These are phyloP conservation scores for Hipposideros armiger DNA, from an alignment of 2,113 vertebrate species.

Conservation along the genomic window DNA sequence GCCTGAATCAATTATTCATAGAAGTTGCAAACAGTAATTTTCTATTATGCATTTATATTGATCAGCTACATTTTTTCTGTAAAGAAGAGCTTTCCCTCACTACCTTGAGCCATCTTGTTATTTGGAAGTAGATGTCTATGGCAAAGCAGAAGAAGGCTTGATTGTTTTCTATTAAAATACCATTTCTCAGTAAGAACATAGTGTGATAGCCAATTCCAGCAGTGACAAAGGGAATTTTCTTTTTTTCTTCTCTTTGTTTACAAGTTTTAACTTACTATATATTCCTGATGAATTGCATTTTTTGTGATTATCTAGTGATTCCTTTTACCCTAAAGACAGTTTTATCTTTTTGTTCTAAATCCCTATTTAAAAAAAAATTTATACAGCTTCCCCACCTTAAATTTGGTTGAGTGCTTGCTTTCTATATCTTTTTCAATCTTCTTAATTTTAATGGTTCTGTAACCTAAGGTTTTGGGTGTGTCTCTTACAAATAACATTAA, in stretches of 20 bases:
- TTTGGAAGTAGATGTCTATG: not conserved
- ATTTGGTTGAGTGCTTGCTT: not conserved
- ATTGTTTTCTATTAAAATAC: not conserved
- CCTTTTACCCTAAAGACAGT: not conserved
- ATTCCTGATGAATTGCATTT: not conserved
- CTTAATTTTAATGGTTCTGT: not conserved
- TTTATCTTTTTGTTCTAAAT: constrained; percentile 9
- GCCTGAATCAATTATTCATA: not conserved
- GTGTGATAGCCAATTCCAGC: not conserved
- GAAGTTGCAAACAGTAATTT: not conserved
- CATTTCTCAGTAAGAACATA: not conserved
- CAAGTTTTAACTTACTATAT: not conserved
- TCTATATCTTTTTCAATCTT: not conserved
- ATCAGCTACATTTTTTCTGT: not conserved
- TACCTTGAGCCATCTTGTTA: not conserved
- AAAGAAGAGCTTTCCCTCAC: not conserved
- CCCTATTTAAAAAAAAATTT: not conserved
- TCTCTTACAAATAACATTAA: not conserved
- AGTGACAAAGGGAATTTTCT: not conserved
- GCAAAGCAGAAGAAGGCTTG: not conserved
- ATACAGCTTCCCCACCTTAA: not conserved
- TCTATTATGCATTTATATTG: not conserved
- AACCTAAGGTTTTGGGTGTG: not conserved
- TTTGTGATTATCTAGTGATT: not conserved
- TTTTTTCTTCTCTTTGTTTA: not conserved